Evolutionary conservation across 2,888 invertebrate genomes (phyloP).

Genomic region (Callosobruchus maculatus): DNA sequence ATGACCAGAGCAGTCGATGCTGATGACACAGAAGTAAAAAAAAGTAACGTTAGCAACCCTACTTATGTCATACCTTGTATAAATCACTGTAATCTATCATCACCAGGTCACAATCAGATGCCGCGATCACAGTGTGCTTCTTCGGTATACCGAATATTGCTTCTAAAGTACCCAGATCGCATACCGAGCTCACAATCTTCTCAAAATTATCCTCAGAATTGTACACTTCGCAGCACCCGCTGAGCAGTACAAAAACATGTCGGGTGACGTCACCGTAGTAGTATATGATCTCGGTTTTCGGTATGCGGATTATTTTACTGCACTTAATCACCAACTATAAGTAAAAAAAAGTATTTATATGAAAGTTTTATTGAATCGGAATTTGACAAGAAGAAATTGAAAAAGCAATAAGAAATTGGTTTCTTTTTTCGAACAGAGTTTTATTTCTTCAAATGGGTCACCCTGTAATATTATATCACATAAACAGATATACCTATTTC

Average conservation of each 20-base stretch:
- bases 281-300: slow-evolving; percentile 14
- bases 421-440: too few species aligned
- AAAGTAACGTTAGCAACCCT: too few species aligned
- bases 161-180: slow-evolving; percentile 49
- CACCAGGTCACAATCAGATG: slow-evolving; percentile 54
- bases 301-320: slow-evolving; percentile 1
- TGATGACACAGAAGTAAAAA: too few species aligned
- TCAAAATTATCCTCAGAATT: slow-evolving; percentile 8
- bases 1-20: too few species aligned
- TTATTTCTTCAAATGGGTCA: too few species aligned
- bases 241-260: slow-evolving; percentile 12
- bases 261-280: slow-evolving; percentile 13
- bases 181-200: slow-evolving; percentile 12
- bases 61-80: neutral
- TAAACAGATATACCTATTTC: too few species aligned
- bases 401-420: too few species aligned
- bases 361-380: neutral
- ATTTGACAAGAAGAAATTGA: too few species aligned
- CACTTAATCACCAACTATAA: slow-evolving; percentile 10
- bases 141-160: slow-evolving; percentile 54
- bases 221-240: slow-evolving; percentile 15
- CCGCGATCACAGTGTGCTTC: slow-evolving; percentile 52
- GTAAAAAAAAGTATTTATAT: neutral
- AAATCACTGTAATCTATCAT: slow-evolving; percentile 46
- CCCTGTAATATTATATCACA: too few species aligned